A percentile compares a stretch with the other conserved stretches of the same genome.
Conservation (phyloP, 2,113 vertebrate genomes). For the Dryoscopus gambensis region DNA sequence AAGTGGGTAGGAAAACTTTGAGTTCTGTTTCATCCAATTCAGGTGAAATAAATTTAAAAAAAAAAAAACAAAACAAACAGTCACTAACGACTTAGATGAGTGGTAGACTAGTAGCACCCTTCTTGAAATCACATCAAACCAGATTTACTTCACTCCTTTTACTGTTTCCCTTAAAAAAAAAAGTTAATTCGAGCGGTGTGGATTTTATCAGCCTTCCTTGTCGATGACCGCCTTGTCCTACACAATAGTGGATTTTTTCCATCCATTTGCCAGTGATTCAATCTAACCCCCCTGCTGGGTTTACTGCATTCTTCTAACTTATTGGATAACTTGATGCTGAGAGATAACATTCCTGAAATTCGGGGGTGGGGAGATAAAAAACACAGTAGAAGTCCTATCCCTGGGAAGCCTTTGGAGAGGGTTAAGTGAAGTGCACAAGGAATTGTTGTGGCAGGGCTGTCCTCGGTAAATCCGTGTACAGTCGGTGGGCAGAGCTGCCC, state of each 20-base stretch:
- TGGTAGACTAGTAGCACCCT: background rate
- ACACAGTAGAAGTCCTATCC: background rate
- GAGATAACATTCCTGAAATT: slow-evolving; percentile 85
- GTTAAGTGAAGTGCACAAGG: slow-evolving; percentile 12
- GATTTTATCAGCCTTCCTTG: slow-evolving; percentile 43
- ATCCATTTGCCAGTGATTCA: slow-evolving; percentile 80
- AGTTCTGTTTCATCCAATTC: background rate
- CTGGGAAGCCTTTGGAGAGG: slow-evolving; percentile 62
- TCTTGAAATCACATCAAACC: background rate
- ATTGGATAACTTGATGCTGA: slow-evolving; percentile 81
- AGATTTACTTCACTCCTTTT: background rate
- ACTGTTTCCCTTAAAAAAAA: background rate
- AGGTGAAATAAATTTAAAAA: background rate
- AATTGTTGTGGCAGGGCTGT: background rate
- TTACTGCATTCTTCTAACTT: slow-evolving; percentile 82
- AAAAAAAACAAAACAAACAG: too few relatives aligned
- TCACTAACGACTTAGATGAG: background rate
- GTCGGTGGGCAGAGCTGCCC: background rate
- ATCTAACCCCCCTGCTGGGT: slow-evolving; percentile 78
- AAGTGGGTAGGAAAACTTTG: fast-evolving
- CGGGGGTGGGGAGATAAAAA: slow-evolving; percentile 56
- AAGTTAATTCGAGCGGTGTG: background rate
- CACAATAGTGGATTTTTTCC: slow-evolving; percentile 71
- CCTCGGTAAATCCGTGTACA: background rate
- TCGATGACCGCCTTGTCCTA: slow-evolving; percentile 44